These are phyloP conservation scores for Cherax destructor DNA, from an alignment of 1,140 invertebrate species.

Conservation along the genomic window DNA sequence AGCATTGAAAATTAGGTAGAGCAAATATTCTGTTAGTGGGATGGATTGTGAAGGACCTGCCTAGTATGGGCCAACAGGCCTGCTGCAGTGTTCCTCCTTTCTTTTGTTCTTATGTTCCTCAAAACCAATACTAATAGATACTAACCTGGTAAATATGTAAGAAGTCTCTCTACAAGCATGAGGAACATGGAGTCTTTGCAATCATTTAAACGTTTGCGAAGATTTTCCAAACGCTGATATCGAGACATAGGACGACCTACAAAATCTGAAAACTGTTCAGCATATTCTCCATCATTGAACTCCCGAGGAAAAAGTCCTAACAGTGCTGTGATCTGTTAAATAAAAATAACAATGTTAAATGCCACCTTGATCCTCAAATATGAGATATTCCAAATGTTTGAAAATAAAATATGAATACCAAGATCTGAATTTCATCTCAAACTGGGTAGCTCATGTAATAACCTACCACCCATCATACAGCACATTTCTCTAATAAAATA, in stretches of 20 bases:
- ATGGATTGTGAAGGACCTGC: too few species aligned
- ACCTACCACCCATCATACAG: too few species aligned
- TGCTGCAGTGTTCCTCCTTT: too few species aligned
- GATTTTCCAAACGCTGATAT: slow-evolving; percentile 68
- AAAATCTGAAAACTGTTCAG: slow-evolving; percentile 60
- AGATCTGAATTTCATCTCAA: not conserved
- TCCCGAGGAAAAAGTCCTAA: slow-evolving; percentile 71
- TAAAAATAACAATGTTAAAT: not conserved
- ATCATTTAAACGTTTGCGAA: slow-evolving; percentile 68
- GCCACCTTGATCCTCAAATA: not conserved
- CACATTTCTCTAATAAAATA: too few species aligned
- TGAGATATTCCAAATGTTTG: not conserved
- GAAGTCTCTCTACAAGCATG: slow-evolving; percentile 66
- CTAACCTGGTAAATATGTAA: slow-evolving; percentile 68
- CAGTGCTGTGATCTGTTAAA: slow-evolving; percentile 67
- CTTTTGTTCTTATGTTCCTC: too few species aligned
- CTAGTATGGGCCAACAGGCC: too few species aligned
- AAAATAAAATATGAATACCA: not conserved
- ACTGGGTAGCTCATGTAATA: too few species aligned
- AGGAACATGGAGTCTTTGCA: slow-evolving; percentile 70
- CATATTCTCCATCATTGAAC: slow-evolving; percentile 70
- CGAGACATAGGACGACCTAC: slow-evolving; percentile 76
- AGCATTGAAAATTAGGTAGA: too few species aligned
- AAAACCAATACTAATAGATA: not conserved
- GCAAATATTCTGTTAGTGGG: too few species aligned